Conservation (phyloP, 2,888 invertebrate species). For the Seladonia tumulorum region DNA sequence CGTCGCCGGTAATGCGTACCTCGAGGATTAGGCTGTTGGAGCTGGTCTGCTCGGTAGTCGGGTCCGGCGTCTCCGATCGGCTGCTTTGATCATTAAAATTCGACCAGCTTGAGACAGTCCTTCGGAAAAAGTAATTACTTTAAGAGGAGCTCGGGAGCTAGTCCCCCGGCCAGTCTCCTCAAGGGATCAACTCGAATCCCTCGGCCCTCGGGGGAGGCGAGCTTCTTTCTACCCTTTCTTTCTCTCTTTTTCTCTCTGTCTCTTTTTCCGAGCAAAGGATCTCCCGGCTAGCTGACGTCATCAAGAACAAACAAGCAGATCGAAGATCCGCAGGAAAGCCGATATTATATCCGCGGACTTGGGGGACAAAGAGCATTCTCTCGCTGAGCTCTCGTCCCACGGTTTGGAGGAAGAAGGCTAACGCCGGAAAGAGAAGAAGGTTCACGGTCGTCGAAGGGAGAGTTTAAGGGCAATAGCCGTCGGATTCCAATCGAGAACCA, state of each 20-base stretch:
- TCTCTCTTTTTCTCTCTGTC: neutral
- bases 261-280: conserved; percentile 36
- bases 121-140: conserved; percentile 46
- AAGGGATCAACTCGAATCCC: conserved; percentile 25
- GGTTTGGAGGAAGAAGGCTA: neutral
- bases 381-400: neutral
- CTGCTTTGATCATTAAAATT: conserved; percentile 28
- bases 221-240: neutral
- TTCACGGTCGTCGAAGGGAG: conserved; percentile 7
- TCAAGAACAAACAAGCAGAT: conserved; percentile 65
- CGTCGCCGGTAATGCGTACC: conserved; percentile 13
- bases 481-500: conserved; percentile 35
- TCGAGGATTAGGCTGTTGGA: neutral
- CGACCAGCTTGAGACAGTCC: neutral
- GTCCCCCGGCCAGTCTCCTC: neutral
- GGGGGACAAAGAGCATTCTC: neutral
- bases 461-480: conserved; percentile 30
- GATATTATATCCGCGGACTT: conserved; percentile 58
- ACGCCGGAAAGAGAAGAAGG: neutral
- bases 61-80: neutral
- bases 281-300: conserved; percentile 65
- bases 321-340: conserved; percentile 45
- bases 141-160: conserved; percentile 36
- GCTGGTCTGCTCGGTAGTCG: neutral
- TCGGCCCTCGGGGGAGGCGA: conserved; percentile 20